Conservation (phyloP, 2,113 vertebrate genomes). For the Athene noctua region DNA sequence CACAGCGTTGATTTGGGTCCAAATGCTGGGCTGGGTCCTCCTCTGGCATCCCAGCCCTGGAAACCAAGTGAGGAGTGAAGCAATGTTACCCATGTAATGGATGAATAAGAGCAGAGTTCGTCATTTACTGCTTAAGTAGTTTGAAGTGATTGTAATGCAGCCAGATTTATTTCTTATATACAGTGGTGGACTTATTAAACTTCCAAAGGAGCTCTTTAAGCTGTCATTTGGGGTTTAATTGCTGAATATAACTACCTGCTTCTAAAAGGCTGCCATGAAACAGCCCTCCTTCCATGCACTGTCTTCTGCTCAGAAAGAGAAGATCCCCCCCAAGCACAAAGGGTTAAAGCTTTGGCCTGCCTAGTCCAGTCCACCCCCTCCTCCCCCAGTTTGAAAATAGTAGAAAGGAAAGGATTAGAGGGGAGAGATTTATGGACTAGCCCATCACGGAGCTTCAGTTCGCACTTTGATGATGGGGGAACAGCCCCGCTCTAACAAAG, state of each 20-base stretch:
- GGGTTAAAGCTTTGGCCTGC: constrained; percentile 11
- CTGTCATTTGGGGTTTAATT: not conserved
- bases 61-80: not conserved
- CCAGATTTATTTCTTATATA: not conserved
- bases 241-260: not conserved
- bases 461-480: constrained; percentile 30
- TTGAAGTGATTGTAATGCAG: not conserved
- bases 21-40: not conserved
- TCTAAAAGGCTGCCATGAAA: not conserved
- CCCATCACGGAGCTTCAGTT: constrained; percentile 10
- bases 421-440: constrained; percentile 45
- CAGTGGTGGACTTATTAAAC: not conserved
- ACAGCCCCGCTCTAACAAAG: not conserved
- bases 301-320: not conserved
- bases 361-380: not conserved
- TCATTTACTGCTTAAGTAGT: not conserved
- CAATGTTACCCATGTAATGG: not conserved
- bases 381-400: not conserved
- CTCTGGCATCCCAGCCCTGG: not conserved
- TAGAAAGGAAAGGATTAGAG: constrained; percentile 43
- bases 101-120: not conserved
- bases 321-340: not conserved
- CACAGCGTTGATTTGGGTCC: not conserved
- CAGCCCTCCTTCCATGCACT: not conserved
- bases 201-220: not conserved